A percentile compares a stretch with the other conserved stretches of the same genome.
Evolutionary conservation across 2,113 vertebrate species (phyloP).

Genomic region (Pantherophis guttatus): DNA sequence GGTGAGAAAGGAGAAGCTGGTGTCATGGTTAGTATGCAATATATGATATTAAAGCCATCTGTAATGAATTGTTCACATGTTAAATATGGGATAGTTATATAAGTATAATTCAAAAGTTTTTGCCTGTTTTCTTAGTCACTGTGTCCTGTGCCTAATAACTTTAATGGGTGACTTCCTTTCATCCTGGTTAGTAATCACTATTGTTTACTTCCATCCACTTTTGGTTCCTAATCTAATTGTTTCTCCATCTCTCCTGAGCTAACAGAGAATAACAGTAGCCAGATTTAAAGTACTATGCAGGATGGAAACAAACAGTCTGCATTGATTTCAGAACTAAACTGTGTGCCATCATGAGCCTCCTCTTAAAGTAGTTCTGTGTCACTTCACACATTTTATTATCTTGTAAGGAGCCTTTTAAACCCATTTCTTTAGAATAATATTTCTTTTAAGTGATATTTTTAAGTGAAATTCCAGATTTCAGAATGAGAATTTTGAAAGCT

Average conservation of each 20-base stretch:
- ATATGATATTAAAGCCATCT: accelerated
- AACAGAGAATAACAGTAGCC: neutral
- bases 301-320: neutral
- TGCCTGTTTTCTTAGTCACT: neutral
- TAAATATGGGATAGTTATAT: neutral
- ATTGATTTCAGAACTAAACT: neutral
- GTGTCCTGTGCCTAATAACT: neutral
- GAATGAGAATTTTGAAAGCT: neutral
- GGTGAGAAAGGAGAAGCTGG: constrained; percentile 78
- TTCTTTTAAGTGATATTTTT: neutral
- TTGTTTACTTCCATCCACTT: accelerated
- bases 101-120: neutral
- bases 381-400: neutral
- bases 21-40: constrained; percentile 69
- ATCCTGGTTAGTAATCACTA: neutral
- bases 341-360: neutral
- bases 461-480: neutral
- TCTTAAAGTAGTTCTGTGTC: neutral
- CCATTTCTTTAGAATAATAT: neutral
- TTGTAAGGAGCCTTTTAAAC: neutral
- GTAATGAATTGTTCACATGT: neutral
- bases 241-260: neutral
- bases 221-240: neutral
- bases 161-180: neutral
- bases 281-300: neutral